These are phyloP conservation scores for Menura novaehollandiae DNA, from an alignment of 2,113 vertebrate genomes.

Conservation along the genomic window DNA sequence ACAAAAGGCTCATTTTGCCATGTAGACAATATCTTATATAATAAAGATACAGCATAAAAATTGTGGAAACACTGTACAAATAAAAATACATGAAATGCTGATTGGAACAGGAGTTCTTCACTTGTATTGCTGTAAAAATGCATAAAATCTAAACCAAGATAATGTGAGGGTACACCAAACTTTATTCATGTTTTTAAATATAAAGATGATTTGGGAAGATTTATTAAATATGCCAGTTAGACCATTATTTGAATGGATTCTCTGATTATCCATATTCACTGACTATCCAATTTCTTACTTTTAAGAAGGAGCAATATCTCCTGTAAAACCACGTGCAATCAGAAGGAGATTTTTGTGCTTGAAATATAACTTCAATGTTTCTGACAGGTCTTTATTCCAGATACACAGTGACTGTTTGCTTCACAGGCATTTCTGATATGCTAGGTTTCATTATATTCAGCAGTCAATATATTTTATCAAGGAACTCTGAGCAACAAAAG, in stretches of 20 bases:
- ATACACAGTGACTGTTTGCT: not conserved
- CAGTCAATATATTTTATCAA: not conserved
- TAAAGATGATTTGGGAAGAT: not conserved
- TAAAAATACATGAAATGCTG: not conserved
- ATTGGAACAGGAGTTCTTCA: not conserved
- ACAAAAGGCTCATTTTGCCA: not conserved
- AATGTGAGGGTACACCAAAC: not conserved
- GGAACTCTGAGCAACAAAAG: not conserved
- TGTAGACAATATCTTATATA: not conserved
- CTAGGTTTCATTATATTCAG: not conserved
- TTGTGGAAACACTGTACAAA: not conserved
- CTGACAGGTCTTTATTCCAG: not conserved
- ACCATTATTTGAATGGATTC: not conserved
- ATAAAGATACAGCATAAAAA: not conserved
- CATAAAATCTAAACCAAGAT: not conserved
- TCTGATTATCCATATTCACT: not conserved
- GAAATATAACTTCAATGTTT: not conserved
- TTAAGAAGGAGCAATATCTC: not conserved
- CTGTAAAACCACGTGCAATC: not conserved
- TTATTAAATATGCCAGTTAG: not conserved
- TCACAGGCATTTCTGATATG: rapidly evolving
- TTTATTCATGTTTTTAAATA: not conserved
- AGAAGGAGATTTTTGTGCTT: not conserved
- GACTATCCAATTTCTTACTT: not conserved
- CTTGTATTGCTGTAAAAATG: not conserved